phyloP scores from a whole-genome alignment of 2,113 vertebrate genomes.

The Cyphomyrus discorhynchus region DNA sequence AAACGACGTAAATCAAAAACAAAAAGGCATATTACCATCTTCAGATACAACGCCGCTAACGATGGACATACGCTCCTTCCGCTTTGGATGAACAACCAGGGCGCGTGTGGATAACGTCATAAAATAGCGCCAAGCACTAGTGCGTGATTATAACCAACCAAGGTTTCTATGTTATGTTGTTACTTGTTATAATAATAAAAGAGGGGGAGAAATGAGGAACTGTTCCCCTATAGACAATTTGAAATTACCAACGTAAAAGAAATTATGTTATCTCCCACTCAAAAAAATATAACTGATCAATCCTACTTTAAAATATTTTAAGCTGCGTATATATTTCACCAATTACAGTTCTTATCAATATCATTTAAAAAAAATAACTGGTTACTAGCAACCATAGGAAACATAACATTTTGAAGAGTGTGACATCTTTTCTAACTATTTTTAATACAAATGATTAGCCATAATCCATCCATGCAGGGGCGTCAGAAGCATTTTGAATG shows the following conservation, averaged over 20 bases:
- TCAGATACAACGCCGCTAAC: neutral
- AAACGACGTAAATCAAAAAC: neutral
- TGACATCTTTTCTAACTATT: neutral
- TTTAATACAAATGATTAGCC: neutral
- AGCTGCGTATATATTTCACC: neutral
- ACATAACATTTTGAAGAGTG: neutral
- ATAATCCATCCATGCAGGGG: no score
- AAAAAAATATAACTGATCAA: neutral
- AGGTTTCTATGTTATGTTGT: neutral
- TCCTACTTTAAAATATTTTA: neutral
- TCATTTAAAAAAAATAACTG: neutral
- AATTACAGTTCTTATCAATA: neutral
- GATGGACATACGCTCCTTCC: neutral
- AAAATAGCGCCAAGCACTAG: neutral
- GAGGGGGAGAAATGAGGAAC: neutral
- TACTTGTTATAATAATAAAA: neutral
- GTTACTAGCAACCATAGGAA: neutral
- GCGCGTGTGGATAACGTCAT: neutral
- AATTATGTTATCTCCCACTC: neutral
- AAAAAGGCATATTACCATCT: neutral
- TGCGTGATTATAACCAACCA: no score
- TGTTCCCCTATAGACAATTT: neutral
- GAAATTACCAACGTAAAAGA: neutral
- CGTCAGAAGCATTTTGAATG: no score
- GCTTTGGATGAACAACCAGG: neutral